phyloP scores from a whole-genome alignment of 2,797 vertebrate genomes.

The Pipistrellus kuhlii region DNA sequence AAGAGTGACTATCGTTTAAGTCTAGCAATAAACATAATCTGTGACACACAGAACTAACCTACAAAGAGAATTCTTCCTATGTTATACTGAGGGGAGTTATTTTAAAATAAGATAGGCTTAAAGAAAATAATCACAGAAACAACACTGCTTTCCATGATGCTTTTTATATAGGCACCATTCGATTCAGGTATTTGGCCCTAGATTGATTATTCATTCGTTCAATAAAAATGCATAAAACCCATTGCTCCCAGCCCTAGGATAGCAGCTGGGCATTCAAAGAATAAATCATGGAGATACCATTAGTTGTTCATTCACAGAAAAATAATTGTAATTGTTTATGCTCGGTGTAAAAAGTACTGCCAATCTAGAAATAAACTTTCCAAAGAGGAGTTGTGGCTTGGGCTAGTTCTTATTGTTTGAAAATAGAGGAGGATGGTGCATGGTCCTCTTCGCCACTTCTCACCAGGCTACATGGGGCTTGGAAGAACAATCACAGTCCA shows the following conservation, averaged over 20 bases:
- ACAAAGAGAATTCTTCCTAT: not conserved
- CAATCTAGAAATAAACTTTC: not conserved
- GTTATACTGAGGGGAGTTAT: not conserved
- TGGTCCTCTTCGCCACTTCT: not conserved
- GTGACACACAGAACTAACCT: not conserved
- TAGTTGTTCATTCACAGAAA: not conserved
- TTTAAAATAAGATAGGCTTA: constrained; percentile 11
- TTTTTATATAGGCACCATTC: not conserved
- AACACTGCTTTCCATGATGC: not conserved
- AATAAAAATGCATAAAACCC: not conserved
- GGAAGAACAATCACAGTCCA: not conserved
- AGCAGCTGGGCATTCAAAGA: not conserved
- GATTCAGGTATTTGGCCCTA: not conserved
- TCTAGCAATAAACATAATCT: not conserved
- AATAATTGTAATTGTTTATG: not conserved
- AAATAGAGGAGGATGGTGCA: not conserved
- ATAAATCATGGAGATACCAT: not conserved
- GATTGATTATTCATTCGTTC: not conserved
- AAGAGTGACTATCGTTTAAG: not conserved
- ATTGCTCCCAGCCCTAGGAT: not conserved
- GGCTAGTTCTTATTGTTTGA: not conserved
- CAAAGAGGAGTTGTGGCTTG: not conserved
- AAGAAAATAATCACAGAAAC: constrained; percentile 6
- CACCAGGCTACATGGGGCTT: too few relatives aligned
- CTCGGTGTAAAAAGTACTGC: not conserved